Conservation (phyloP, 2,797 vertebrate genomes). For the Schizothorax lantsangensis region DNA sequence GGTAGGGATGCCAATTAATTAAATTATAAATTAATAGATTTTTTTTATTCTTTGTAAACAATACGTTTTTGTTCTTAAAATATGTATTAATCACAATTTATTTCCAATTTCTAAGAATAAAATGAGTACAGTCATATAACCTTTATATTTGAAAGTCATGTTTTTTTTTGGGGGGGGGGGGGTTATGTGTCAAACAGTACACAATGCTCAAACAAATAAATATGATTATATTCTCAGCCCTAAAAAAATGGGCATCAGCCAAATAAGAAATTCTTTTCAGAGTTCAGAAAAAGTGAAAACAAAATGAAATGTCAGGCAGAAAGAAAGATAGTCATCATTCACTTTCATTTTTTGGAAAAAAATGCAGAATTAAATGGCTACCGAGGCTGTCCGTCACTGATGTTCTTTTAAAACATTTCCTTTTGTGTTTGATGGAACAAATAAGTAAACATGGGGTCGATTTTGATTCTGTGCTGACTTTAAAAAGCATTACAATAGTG, state of each 20-base stretch:
- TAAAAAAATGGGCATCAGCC: not conserved
- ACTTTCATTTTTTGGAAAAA: not conserved
- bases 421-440: not conserved
- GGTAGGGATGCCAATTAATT: not conserved
- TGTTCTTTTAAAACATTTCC: not conserved
- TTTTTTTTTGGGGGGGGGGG: not conserved
- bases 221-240: not conserved
- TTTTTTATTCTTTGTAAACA: not conserved
- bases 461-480: not conserved
- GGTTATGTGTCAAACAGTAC: not conserved
- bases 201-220: not conserved
- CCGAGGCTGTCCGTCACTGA: not conserved
- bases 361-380: not conserved
- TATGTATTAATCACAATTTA: too few relatives aligned
- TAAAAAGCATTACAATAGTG: not conserved
- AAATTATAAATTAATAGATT: not conserved
- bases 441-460: not conserved
- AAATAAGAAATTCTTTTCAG: not conserved
- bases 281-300: not conserved
- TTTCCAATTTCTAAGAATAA: not conserved
- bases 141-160: not conserved
- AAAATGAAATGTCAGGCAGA: not conserved
- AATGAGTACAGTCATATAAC: not conserved
- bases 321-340: not conserved
- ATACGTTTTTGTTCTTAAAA: not conserved